Percentiles rank a stretch among this genome's conserved stretches.
Evolutionary conservation across 2,888 invertebrate genomes (phyloP).

Genomic region (Polymixis lichenea): DNA sequence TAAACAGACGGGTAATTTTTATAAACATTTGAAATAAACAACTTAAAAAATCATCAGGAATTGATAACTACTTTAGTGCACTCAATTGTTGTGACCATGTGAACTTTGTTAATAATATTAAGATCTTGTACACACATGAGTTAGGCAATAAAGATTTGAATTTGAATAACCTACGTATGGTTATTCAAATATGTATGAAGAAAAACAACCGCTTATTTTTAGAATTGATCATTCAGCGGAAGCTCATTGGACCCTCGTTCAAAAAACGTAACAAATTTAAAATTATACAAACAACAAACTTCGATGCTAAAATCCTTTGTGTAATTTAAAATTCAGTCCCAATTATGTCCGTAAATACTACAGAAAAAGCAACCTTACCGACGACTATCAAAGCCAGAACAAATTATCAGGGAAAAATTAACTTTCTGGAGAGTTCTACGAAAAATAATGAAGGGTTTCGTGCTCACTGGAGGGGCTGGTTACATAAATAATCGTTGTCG

Average conservation of each 20-base stretch:
- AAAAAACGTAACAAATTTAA: constrained; percentile 43
- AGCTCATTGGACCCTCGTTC: neutral
- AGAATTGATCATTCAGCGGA: constrained; percentile 7
- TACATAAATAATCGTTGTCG: constrained; percentile 69
- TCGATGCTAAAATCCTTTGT: constrained; percentile 55
- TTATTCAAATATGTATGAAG: neutral
- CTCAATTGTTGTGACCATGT: too few relatives aligned
- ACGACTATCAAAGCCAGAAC: constrained; percentile 63
- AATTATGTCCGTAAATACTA: constrained; percentile 64
- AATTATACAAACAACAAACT: constrained; percentile 51
- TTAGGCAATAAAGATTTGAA: too few relatives aligned
- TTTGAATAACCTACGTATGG: too few relatives aligned
- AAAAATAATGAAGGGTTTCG: constrained; percentile 71
- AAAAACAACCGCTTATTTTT: constrained; percentile 1
- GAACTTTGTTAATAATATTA: too few relatives aligned
- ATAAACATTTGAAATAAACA: neutral
- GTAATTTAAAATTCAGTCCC: constrained; percentile 63
- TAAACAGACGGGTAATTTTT: too few relatives aligned
- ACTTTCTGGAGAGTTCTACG: constrained; percentile 66
- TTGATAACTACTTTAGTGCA: too few relatives aligned
- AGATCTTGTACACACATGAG: too few relatives aligned
- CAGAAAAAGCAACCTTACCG: constrained; percentile 45
- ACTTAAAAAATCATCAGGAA: neutral
- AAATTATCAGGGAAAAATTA: constrained; percentile 73
- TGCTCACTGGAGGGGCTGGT: constrained; percentile 29